Conservation (phyloP, 2,797 vertebrate genomes). For the Poeciliopsis turneri region DNA sequence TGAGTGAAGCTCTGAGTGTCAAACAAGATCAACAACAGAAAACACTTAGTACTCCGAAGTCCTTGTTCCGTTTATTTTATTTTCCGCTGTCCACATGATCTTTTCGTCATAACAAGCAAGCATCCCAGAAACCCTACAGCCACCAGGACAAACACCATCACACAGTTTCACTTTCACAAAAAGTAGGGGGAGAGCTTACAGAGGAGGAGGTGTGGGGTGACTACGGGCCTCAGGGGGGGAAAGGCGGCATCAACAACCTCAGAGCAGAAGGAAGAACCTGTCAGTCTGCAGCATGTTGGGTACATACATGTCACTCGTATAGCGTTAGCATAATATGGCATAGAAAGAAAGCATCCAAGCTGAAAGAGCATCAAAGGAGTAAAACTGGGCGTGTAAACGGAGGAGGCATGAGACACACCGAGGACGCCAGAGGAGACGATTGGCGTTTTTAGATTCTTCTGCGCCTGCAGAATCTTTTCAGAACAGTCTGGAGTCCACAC, state of each 20-base stretch:
- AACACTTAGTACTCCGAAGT: conserved; percentile 66
- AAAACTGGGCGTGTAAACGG: conserved; percentile 43
- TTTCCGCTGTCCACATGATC: conserved; percentile 71
- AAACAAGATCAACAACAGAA: background rate
- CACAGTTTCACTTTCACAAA: conserved; percentile 79
- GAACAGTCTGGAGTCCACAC: conserved; percentile 23
- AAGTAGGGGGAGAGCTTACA: conserved; percentile 43
- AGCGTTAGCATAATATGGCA: conserved; percentile 77
- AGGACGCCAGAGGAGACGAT: conserved; percentile 25
- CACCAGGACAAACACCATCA: conserved; percentile 78
- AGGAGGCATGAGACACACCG: conserved; percentile 59
- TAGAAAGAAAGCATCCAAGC: conserved; percentile 78
- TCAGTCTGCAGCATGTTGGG: conserved; percentile 72
- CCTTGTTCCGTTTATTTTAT: conserved; percentile 47
- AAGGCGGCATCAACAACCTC: conserved; percentile 62
- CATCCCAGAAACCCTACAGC: conserved; percentile 76
- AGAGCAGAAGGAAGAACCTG: conserved; percentile 58
- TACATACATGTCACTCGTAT: conserved; percentile 78
- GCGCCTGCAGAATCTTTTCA: background rate
- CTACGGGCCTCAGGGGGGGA: conserved; percentile 23
- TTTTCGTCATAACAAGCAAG: conserved; percentile 74
- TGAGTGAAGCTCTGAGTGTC: background rate
- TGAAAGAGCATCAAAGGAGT: conserved; percentile 68
- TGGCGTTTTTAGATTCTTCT: conserved; percentile 37
- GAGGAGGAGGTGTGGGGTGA: conserved; percentile 19